Conservation (phyloP, 2,797 vertebrate genomes). For the Amphiprion clarkii region DNA sequence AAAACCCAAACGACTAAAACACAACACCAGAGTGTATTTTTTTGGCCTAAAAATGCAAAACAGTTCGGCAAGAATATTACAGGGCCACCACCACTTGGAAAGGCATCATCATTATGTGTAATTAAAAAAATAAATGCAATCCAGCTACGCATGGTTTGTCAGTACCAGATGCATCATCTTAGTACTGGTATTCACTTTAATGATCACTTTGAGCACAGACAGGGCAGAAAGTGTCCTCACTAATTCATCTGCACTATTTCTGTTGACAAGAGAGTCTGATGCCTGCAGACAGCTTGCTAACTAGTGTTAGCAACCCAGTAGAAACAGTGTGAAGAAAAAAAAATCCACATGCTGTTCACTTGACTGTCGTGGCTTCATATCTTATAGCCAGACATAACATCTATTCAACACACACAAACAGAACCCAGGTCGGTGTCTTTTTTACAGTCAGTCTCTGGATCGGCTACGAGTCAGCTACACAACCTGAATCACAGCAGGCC, state of each 20-base stretch:
- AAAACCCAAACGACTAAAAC: too few relatives aligned
- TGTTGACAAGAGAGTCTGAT: not conserved
- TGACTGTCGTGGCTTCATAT: not conserved
- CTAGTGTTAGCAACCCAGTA: not conserved
- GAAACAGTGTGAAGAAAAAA: not conserved
- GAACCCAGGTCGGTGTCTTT: not conserved
- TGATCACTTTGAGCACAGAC: too few relatives aligned
- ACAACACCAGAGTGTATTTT: too few relatives aligned
- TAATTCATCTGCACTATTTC: not conserved
- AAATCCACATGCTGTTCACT: not conserved
- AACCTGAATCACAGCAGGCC: not conserved
- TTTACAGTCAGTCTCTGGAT: not conserved
- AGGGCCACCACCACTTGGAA: too few relatives aligned
- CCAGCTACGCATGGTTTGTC: too few relatives aligned
- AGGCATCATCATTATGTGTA: too few relatives aligned
- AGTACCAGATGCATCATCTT: too few relatives aligned
- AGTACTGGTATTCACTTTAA: too few relatives aligned
- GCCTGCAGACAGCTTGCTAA: not conserved
- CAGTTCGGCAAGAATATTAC: too few relatives aligned
- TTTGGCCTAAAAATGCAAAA: too few relatives aligned
- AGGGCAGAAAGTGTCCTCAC: too few relatives aligned
- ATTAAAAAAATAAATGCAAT: too few relatives aligned
- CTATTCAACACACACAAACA: not conserved
- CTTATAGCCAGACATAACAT: not conserved
- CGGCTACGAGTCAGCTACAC: not conserved